These are phyloP conservation scores for Disparrhopalites patrizii DNA, from an alignment of 2,888 invertebrate genomes.

Conservation along the genomic window DNA sequence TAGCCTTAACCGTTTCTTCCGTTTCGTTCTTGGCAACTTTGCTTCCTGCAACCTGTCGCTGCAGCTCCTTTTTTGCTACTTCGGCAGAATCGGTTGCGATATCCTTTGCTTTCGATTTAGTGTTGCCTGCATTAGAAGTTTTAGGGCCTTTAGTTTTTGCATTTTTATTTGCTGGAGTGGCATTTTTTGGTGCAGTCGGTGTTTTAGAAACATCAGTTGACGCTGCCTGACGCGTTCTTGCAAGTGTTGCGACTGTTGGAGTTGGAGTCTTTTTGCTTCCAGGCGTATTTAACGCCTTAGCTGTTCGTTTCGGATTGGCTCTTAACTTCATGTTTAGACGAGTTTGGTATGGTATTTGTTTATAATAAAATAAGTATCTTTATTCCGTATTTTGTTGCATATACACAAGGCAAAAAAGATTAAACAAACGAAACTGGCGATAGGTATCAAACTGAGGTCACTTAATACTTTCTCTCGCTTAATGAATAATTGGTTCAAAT, in stretches of 20 bases:
- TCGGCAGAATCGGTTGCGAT: background rate
- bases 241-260: too few species aligned
- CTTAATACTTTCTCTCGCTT: too few species aligned
- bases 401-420: background rate
- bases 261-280: background rate
- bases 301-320: conserved; percentile 19
- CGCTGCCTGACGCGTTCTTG: too few species aligned
- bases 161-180: background rate
- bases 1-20: background rate
- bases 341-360: too few species aligned
- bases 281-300: conserved; percentile 2
- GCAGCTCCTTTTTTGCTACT: background rate
- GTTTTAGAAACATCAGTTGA: background rate
- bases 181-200: background rate
- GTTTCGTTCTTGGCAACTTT: background rate
- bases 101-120: background rate
- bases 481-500: too few species aligned
- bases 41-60: background rate
- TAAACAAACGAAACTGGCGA: too few species aligned
- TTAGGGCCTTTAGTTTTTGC: background rate
- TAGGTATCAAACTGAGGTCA: too few species aligned
- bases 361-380: too few species aligned
- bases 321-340: conserved; percentile 12
- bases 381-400: too few species aligned
- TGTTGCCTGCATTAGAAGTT: too few species aligned